Percentiles rank a stretch among this genome's conserved stretches.
phyloP scores from a whole-genome alignment of 37 sponge, comb jelly and placozoan species.

The Bolinopsis microptera region DNA sequence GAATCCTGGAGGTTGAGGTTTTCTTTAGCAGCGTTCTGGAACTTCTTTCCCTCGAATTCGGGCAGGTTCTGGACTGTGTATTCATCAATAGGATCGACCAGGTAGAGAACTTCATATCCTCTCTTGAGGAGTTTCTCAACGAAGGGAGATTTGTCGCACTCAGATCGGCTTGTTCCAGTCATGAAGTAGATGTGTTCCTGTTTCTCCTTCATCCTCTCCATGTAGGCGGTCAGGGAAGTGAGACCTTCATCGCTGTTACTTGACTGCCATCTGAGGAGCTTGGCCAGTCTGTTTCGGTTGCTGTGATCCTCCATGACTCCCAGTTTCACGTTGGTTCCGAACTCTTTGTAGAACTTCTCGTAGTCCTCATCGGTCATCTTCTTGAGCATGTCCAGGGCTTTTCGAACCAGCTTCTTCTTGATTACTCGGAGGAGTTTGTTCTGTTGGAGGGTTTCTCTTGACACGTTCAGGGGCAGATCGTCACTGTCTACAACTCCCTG shows the following conservation, averaged over 20 bases:
- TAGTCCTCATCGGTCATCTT: slow-evolving; percentile 84
- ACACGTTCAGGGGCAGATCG: slow-evolving; percentile 97
- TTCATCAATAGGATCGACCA: slow-evolving; percentile 95
- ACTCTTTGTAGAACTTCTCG: slow-evolving; percentile 93
- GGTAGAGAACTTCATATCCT: slow-evolving; percentile 93
- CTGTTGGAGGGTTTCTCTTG: slow-evolving; percentile 96
- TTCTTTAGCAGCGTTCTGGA: slow-evolving; percentile 98
- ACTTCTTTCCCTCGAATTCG: slow-evolving; percentile 96
- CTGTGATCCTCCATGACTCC: slow-evolving; percentile 90
- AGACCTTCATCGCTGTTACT: slow-evolving; percentile 74
- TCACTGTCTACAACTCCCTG: slow-evolving; percentile 86
- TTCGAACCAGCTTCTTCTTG: slow-evolving; percentile 97
- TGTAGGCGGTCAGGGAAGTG: slow-evolving; percentile 85
- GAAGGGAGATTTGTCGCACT: slow-evolving; percentile 89
- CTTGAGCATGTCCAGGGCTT: slow-evolving; percentile 98
- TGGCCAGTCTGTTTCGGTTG: slow-evolving; percentile 86
- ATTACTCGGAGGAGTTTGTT: slow-evolving; percentile 97
- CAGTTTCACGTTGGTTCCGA: slow-evolving; percentile 82
- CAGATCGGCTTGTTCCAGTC: slow-evolving; percentile 74
- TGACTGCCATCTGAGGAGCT: slow-evolving; percentile 92
- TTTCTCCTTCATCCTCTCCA: slow-evolving; percentile 97
- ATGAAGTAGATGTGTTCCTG: slow-evolving; percentile 98
- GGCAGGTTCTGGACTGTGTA: slow-evolving; percentile 81
- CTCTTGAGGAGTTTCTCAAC: slow-evolving; percentile 91
- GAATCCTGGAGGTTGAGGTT: slow-evolving; percentile 86